Conservation (phyloP, 2,113 vertebrate genomes). For the Pipra filicauda region DNA sequence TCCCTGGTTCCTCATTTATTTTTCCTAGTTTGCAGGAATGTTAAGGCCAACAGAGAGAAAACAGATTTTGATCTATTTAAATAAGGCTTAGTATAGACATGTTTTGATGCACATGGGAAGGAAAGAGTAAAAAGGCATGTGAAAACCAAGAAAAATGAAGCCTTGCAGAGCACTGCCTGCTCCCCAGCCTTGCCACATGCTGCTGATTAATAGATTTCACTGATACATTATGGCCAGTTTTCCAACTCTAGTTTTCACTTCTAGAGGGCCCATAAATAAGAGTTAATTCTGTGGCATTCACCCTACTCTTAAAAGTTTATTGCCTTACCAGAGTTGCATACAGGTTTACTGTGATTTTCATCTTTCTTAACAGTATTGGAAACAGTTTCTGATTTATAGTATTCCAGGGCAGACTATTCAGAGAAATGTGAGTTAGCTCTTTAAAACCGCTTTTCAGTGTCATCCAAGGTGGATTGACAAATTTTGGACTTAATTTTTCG, state of each 20-base stretch:
- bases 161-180: neutral
- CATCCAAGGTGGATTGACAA: neutral
- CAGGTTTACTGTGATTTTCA: neutral
- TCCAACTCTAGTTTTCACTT: neutral
- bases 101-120: neutral
- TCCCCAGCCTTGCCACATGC: neutral
- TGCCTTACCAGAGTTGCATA: neutral
- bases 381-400: neutral
- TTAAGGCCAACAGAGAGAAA: neutral
- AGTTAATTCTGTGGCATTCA: neutral
- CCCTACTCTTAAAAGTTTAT: neutral
- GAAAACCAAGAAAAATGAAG: neutral
- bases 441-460: neutral
- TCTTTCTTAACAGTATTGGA: neutral
- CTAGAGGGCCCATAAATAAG: neutral
- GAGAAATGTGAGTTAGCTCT: neutral
- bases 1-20: neutral
- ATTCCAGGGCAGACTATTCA: neutral
- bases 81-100: neutral
- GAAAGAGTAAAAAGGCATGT: neutral
- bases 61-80: neutral
- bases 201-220: neutral
- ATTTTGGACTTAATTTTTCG: neutral
- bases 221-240: neutral
- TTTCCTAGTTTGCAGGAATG: slow-evolving; percentile 38